A percentile compares a stretch with the other conserved stretches of the same genome.
Evolutionary conservation across 2,797 vertebrate genomes (phyloP).

Genomic region (Scyliorhinus canicula): DNA sequence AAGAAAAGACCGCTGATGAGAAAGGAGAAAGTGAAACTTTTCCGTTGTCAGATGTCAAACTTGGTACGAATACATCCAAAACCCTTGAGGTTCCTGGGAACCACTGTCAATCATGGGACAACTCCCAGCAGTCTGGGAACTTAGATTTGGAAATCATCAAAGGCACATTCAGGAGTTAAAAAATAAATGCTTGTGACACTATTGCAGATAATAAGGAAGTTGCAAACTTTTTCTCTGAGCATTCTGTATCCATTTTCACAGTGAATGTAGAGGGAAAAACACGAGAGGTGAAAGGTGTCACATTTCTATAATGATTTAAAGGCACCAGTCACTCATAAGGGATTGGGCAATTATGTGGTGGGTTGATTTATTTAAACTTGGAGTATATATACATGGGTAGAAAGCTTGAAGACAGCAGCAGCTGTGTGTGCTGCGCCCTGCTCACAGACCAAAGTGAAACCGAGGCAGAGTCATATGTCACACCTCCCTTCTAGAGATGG

Average conservation of each 20-base stretch:
- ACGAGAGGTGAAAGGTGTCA: neutral
- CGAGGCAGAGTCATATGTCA: no score
- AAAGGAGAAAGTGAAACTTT: neutral
- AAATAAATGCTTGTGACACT: neutral
- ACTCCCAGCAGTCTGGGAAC: neutral
- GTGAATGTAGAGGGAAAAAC: neutral
- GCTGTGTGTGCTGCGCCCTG: no score
- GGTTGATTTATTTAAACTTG: no score
- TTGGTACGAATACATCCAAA: neutral
- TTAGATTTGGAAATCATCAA: neutral
- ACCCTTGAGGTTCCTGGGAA: no score
- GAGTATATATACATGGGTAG: no score
- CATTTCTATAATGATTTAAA: no score
- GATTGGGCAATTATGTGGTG: no score
- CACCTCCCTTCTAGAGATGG: no score
- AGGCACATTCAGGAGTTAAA: neutral
- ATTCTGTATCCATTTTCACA: neutral
- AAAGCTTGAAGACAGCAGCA: no score
- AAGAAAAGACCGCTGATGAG: neutral
- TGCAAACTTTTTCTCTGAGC: neutral
- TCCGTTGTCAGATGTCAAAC: neutral
- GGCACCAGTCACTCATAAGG: no score
- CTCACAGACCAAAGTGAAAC: no score
- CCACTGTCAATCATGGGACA: neutral
- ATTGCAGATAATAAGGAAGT: neutral